These are phyloP conservation scores for Trichomalopsis sarcophagae DNA, from an alignment of 1,140 invertebrate species.

Conservation along the genomic window DNA sequence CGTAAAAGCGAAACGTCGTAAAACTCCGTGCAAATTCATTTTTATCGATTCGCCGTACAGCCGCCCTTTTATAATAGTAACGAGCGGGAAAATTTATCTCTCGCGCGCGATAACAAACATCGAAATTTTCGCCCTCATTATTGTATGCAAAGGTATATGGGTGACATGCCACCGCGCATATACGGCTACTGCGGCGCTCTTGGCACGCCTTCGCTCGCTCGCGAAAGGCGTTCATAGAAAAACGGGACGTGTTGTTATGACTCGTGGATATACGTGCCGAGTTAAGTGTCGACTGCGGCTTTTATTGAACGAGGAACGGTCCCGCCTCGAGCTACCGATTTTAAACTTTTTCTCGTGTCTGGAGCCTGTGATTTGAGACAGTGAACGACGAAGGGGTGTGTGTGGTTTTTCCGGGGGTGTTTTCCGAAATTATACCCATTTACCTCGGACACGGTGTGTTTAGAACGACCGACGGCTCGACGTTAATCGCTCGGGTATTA, in stretches of 20 bases:
- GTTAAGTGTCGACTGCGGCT: background rate
- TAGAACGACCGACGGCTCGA: background rate
- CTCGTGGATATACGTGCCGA: background rate
- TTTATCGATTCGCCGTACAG: background rate
- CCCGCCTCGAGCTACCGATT: constrained; percentile 15
- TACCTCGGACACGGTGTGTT: background rate
- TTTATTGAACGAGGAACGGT: constrained; percentile 11
- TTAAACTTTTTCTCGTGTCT: background rate
- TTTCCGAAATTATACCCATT: background rate
- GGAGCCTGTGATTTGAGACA: background rate
- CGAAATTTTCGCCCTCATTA: background rate
- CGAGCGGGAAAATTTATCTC: background rate
- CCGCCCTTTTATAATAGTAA: background rate
- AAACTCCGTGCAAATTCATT: background rate
- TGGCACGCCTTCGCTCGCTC: background rate
- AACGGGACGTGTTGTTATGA: background rate
- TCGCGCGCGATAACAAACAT: background rate
- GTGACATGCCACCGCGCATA: background rate
- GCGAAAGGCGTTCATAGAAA: background rate
- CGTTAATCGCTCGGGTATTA: background rate
- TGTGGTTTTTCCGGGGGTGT: background rate
- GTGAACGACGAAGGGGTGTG: background rate
- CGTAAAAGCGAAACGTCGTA: too few species aligned
- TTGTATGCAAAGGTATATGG: background rate
- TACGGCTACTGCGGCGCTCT: background rate